Evolutionary conservation across 2,113 vertebrate species (phyloP).

Genomic region (Thunnus thynnus): DNA sequence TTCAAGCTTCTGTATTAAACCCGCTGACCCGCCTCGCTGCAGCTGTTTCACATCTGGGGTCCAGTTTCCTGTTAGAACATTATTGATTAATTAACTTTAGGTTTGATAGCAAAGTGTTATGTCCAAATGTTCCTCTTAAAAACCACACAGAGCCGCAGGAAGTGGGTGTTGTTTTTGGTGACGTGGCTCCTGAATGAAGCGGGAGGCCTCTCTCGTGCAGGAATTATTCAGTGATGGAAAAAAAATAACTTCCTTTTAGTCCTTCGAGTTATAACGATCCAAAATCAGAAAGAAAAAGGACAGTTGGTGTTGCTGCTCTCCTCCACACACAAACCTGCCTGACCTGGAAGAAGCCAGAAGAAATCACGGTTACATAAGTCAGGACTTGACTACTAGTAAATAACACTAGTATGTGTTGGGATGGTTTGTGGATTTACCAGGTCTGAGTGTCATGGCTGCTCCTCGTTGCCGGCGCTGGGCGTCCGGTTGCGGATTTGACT

Average conservation of each 20-base stretch:
- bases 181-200: conserved; percentile 34
- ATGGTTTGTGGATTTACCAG: not conserved
- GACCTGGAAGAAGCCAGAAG: conserved; percentile 31
- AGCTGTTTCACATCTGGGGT: conserved; percentile 33
- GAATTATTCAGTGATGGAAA: conserved; percentile 57
- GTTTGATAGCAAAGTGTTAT: conserved; percentile 12
- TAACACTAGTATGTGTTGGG: not conserved
- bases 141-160: conserved; percentile 47
- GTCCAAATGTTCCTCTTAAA: conserved; percentile 41
- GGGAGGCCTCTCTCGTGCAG: conserved; percentile 70
- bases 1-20: conserved; percentile 10
- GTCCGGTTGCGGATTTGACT: conserved; percentile 94
- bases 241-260: conserved; percentile 54
- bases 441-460: conserved; percentile 84
- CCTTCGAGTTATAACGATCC: conserved; percentile 68
- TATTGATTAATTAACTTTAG: not conserved
- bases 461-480: conserved; percentile 93
- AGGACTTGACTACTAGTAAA: no score
- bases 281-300: conserved; percentile 53
- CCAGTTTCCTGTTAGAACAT: conserved; percentile 14
- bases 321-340: conserved; percentile 12
- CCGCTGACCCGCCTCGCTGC: not conserved
- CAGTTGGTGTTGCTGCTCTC: conserved; percentile 5
- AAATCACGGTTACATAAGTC: no score
- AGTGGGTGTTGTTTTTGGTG: conserved; percentile 36